Conservation (phyloP, 2,113 vertebrate genomes). For the Chiloscyllium plagiosum region DNA sequence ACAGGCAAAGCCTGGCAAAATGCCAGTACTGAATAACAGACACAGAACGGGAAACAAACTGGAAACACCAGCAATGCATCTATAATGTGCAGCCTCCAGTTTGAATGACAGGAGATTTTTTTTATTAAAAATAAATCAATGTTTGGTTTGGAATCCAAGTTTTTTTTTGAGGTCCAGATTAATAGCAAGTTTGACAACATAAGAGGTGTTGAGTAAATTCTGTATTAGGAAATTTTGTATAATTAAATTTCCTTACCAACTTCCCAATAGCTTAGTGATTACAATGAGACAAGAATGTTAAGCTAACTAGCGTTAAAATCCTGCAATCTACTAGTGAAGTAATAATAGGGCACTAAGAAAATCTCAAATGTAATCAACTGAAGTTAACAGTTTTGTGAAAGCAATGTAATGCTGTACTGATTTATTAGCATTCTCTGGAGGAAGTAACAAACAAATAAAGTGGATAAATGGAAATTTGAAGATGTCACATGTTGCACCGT, state of each 20-base stretch:
- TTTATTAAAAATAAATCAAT: neutral
- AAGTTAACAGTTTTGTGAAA: too few species aligned
- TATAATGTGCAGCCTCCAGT: neutral
- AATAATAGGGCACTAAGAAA: too few species aligned
- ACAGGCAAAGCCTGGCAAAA: neutral
- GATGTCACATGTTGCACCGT: too few species aligned
- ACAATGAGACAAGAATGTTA: neutral
- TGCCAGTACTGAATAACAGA: constrained; percentile 6
- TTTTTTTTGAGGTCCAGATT: neutral
- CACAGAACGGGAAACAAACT: neutral
- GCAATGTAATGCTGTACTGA: too few species aligned
- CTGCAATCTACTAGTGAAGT: too few species aligned
- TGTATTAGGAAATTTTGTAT: neutral
- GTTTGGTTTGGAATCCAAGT: neutral
- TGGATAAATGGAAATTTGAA: too few species aligned
- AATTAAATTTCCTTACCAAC: neutral
- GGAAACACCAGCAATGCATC: neutral
- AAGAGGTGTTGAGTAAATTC: neutral
- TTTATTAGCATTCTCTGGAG: too few species aligned
- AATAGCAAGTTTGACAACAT: neutral
- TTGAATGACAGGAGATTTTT: neutral
- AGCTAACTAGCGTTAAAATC: too few species aligned
- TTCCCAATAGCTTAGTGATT: neutral
- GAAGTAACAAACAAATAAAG: too few species aligned
- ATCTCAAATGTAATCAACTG: too few species aligned